Percentiles rank a stretch among this genome's conserved stretches.
These are phyloP conservation scores for Epinephelus fuscoguttatus DNA, from an alignment of 2,113 vertebrate species.

Conservation along the genomic window DNA sequence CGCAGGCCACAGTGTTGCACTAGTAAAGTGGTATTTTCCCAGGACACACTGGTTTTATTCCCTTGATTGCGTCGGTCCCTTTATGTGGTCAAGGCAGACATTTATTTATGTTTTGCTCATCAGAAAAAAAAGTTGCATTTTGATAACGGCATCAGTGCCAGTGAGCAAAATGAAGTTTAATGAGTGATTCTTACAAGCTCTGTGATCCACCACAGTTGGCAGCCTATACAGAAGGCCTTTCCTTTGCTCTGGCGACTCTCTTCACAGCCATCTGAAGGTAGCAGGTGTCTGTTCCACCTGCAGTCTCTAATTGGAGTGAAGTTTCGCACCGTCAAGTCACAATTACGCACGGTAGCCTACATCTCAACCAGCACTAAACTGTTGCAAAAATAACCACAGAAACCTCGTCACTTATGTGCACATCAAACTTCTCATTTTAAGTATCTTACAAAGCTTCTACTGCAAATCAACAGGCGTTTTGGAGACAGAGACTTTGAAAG, in stretches of 20 bases:
- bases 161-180: neutral
- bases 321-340: neutral
- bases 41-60: neutral
- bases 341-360: neutral
- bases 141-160: neutral
- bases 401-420: neutral
- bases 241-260: neutral
- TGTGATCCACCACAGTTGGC: neutral
- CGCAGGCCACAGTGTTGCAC: too few species aligned
- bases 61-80: neutral
- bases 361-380: neutral
- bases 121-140: neutral
- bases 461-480: neutral
- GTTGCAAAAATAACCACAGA: neutral
- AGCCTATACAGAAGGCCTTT: neutral
- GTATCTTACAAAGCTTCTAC: neutral
- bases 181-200: neutral
- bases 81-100: neutral
- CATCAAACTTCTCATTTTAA: neutral
- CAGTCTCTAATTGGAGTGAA: neutral
- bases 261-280: neutral
- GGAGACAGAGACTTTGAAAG: neutral
- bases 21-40: neutral
- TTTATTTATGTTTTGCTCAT: neutral
- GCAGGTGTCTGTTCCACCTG: neutral